These are phyloP conservation scores for Drosophila borborema DNA, from an alignment of 2,888 invertebrate species.

Conservation along the genomic window DNA sequence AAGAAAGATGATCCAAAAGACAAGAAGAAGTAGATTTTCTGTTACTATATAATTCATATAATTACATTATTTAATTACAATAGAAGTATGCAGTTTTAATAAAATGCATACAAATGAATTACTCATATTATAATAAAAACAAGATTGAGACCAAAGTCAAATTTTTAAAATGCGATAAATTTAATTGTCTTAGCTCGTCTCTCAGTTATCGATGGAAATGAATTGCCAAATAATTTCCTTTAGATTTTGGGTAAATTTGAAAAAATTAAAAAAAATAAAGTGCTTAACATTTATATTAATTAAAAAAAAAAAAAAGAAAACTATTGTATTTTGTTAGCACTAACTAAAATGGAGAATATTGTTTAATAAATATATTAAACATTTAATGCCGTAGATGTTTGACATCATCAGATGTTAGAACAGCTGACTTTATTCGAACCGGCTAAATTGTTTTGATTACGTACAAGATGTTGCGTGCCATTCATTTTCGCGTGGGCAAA, in stretches of 20 bases:
- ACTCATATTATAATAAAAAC: too few species aligned
- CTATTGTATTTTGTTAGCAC: not conserved
- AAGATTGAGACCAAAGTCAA: not conserved
- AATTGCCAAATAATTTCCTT: not conserved
- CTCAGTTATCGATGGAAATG: not conserved
- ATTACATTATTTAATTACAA: not conserved
- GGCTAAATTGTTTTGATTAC: conserved; percentile 41
- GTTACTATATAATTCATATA: not conserved
- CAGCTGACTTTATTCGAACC: conserved; percentile 38
- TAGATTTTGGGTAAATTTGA: not conserved
- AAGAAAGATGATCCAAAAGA: conserved; percentile 30
- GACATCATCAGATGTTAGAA: conserved; percentile 27
- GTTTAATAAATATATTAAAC: too few species aligned
- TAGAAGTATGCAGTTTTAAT: too few species aligned
- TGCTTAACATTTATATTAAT: not conserved
- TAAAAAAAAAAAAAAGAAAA: not conserved
- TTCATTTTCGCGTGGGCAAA: conserved; percentile 34
- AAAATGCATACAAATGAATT: too few species aligned
- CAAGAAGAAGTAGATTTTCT: conserved; percentile 25
- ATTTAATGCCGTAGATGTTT: not conserved
- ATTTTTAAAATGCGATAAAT: not conserved
- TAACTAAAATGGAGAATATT: not conserved
- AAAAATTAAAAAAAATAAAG: not conserved
- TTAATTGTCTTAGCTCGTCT: not conserved
- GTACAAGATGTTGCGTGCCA: conserved; percentile 60